Conservation (phyloP, 2,113 vertebrate genomes). For the Gallinago paraguaiae region DNA sequence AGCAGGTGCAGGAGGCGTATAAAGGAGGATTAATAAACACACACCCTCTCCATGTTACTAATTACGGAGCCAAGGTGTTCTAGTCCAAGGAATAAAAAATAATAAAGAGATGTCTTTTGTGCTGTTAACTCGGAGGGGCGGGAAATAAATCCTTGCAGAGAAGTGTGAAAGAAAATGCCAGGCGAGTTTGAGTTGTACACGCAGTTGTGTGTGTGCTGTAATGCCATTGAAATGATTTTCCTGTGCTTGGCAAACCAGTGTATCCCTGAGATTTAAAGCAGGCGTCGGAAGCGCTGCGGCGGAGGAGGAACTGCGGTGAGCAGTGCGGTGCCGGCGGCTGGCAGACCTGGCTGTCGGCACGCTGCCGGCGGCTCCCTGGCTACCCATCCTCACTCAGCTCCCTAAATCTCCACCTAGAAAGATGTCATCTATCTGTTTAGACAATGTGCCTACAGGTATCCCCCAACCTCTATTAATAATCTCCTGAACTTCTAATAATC, state of each 20-base stretch:
- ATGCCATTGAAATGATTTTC: neutral
- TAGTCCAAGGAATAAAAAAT: neutral
- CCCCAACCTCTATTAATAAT: neutral
- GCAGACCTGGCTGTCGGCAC: neutral
- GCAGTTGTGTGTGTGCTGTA: neutral
- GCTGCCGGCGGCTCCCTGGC: neutral
- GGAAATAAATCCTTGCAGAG: neutral
- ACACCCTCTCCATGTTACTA: neutral
- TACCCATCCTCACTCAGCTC: neutral
- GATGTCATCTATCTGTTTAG: neutral
- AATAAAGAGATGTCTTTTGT: neutral
- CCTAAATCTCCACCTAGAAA: neutral
- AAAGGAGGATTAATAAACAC: neutral
- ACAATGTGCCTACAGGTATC: neutral
- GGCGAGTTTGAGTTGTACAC: neutral
- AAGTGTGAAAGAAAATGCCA: neutral
- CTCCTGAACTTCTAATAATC: neutral
- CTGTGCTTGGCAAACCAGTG: neutral
- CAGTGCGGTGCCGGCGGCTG: neutral
- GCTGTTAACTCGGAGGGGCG: neutral
- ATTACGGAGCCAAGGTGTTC: neutral
- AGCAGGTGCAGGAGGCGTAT: neutral
- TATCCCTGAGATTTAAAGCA: neutral
- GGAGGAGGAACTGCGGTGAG: neutral
- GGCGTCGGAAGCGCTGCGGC: neutral